Percentiles rank a stretch among this genome's conserved stretches.
phyloP scores from a whole-genome alignment of 1,140 invertebrate genomes.

The Anagrus nilaparvatae region DNA sequence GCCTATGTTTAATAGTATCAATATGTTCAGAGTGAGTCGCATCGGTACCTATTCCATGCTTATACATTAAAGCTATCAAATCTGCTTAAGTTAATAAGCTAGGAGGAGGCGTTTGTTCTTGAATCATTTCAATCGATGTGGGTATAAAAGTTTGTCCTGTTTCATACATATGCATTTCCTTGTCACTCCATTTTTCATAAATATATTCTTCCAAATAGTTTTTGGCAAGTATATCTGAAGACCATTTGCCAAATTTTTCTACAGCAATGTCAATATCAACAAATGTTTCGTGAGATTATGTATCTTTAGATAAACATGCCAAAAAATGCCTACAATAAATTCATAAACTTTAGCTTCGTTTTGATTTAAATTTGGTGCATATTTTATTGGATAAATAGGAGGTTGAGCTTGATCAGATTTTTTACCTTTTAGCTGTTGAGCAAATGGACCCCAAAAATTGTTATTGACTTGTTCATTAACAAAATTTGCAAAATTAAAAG shows the following conservation, averaged over 20 bases:
- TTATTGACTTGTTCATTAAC: slow-evolving; percentile 70
- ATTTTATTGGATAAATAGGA: slow-evolving; percentile 96
- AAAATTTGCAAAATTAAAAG: no score
- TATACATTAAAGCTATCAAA: slow-evolving; percentile 97
- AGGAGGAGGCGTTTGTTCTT: slow-evolving; percentile 76
- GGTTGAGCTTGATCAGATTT: slow-evolving; percentile 99
- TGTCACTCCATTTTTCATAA: slow-evolving; percentile 95
- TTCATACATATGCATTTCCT: slow-evolving; percentile 74
- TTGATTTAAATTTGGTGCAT: slow-evolving; percentile 48
- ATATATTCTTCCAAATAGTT: slow-evolving; percentile 98
- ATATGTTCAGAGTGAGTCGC: slow-evolving; percentile 99
- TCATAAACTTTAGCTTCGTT: slow-evolving; percentile 90
- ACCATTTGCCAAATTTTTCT: slow-evolving; percentile 81
- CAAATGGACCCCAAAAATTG: slow-evolving; percentile 84
- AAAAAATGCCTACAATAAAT: slow-evolving; percentile 94
- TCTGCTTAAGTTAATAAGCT: slow-evolving; percentile 92
- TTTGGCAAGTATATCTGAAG: slow-evolving; percentile 80
- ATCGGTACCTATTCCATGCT: slow-evolving; percentile 98
- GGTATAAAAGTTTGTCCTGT: slow-evolving; percentile 72
- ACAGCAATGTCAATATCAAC: slow-evolving; percentile 80
- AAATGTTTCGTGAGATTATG: slow-evolving; percentile 83
- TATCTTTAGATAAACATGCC: slow-evolving; percentile 90
- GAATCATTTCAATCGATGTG: slow-evolving; percentile 68
- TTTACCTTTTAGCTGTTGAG: slow-evolving; percentile 75
- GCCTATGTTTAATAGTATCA: slow-evolving; percentile 87